Conservation (phyloP, 2,888 invertebrate species). For the Endomychus coccineus region DNA sequence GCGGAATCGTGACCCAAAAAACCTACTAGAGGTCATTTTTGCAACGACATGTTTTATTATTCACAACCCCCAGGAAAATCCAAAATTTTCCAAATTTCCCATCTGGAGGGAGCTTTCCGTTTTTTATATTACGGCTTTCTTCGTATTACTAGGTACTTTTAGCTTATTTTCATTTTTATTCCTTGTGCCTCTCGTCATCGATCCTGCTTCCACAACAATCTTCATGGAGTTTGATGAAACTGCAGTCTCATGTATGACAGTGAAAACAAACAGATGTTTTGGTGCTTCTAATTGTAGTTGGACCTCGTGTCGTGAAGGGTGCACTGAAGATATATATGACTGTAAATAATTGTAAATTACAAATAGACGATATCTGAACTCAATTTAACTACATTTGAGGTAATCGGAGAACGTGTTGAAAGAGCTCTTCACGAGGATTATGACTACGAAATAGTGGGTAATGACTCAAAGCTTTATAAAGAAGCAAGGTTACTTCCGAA, state of each 20-base stretch:
- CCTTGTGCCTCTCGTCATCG: conserved; percentile 90
- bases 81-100: no score
- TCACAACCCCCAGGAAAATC: no score
- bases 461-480: conserved; percentile 71
- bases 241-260: conserved; percentile 76
- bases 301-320: conserved; percentile 89
- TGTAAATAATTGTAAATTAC: conserved; percentile 85
- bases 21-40: no score
- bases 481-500: conserved; percentile 81
- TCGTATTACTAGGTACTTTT: conserved; percentile 84
- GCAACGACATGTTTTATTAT: no score
- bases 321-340: conserved; percentile 81
- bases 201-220: conserved; percentile 88
- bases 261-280: conserved; percentile 61
- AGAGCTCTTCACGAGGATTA: conserved; percentile 34
- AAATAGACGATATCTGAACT: conserved; percentile 42
- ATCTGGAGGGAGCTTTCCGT: no score
- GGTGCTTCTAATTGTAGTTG: conserved; percentile 80
- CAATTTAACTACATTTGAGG: no score
- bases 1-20: no score
- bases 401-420: conserved; percentile 36
- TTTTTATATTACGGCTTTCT: conserved; percentile 89
- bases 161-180: conserved; percentile 90
- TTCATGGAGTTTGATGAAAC: conserved; percentile 87
- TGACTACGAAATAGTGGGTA: conserved; percentile 43